Evolutionary conservation across 2,113 vertebrate species (phyloP).

Genomic region (Motacilla alba): DNA sequence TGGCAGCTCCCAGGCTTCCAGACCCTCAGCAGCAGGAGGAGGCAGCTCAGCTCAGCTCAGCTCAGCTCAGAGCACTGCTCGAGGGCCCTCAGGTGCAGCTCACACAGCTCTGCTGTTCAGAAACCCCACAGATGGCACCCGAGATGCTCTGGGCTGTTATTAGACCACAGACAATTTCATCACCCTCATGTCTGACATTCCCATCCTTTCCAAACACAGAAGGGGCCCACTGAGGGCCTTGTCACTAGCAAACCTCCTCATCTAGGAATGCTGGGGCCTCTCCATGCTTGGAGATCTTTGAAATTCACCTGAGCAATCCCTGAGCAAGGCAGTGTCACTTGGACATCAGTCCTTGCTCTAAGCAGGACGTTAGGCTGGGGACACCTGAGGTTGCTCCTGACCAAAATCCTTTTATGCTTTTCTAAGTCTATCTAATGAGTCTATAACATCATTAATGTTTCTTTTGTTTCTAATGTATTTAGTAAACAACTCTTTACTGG

Average conservation of each 20-base stretch:
- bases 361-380: background rate
- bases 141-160: background rate
- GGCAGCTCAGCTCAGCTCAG: background rate
- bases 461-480: background rate
- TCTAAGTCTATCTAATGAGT: background rate
- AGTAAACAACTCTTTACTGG: background rate
- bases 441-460: background rate
- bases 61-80: fast-evolving
- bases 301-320: background rate
- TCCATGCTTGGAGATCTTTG: background rate
- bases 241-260: background rate
- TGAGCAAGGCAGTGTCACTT: background rate
- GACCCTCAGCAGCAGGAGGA: fast-evolving
- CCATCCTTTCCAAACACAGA: background rate
- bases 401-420: background rate
- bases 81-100: background rate
- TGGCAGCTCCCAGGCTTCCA: background rate
- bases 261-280: background rate
- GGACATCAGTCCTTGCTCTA: background rate
- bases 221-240: background rate
- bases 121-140: background rate
- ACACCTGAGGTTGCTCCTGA: background rate
- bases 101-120: background rate
- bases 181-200: background rate
- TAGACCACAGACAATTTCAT: background rate